These are phyloP conservation scores for Pseudopipra pipra DNA, from an alignment of 2,113 vertebrate species.

Conservation along the genomic window DNA sequence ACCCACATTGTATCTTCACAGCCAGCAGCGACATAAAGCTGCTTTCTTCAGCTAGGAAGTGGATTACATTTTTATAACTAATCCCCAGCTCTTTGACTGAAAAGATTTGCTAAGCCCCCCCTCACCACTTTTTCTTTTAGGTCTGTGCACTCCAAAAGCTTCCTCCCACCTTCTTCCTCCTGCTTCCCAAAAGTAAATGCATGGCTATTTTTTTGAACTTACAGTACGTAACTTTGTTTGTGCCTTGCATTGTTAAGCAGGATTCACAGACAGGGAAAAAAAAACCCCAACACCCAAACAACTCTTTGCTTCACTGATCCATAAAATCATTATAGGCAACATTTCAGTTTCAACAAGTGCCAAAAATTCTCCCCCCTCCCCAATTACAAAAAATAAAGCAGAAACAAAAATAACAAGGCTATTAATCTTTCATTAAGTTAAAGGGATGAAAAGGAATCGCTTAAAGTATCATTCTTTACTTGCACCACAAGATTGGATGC, in stretches of 20 bases:
- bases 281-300: not conserved
- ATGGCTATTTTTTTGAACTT: not conserved
- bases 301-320: conserved; percentile 70
- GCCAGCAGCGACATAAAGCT: conserved; percentile 47
- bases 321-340: conserved; percentile 80
- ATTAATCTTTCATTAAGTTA: conserved; percentile 99
- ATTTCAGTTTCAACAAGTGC: conserved; percentile 79
- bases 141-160: conserved; percentile 4
- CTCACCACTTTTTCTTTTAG: not conserved
- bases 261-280: conserved; percentile 8
- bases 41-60: conserved; percentile 54
- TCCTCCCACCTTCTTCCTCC: not conserved
- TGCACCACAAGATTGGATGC: conserved; percentile 86
- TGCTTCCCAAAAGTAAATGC: not conserved
- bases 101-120: conserved; percentile 33
- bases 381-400: conserved; percentile 88
- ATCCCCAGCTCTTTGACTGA: not conserved
- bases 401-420: conserved; percentile 97
- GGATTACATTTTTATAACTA: conserved; percentile 66
- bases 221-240: not conserved
- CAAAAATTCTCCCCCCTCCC: conserved; percentile 68
- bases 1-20: conserved; percentile 22
- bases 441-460: conserved; percentile 99
- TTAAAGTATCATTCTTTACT: conserved; percentile 95
- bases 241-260: conserved; percentile 6